Evolutionary conservation across 2,113 vertebrate genomes (phyloP).

Genomic region (human (Homo sapiens)): GRCh38 chr18:49690501-49691000

Average conservation of each 20-base stretch:
- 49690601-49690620: not conserved
- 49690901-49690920: not conserved
- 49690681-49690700: not conserved
- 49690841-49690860: not conserved
- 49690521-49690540: not conserved
- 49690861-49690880: not conserved
- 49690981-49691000: not conserved
- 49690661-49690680: not conserved
- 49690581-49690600: not conserved
- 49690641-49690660: not conserved
- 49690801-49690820: not conserved
- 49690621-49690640: not conserved
- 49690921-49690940: not conserved
- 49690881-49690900: not conserved
- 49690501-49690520: not conserved
- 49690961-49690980: not conserved
- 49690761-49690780: not conserved
- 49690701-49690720: not conserved
- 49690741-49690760: not conserved
- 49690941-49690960: not conserved
- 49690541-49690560: not conserved
- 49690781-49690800: not conserved
- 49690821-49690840: not conserved
- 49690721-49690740: not conserved
- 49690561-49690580: not conserved